Evolutionary conservation across 2,113 vertebrate genomes (phyloP).

Genomic region (Catharus fuscescens): DNA sequence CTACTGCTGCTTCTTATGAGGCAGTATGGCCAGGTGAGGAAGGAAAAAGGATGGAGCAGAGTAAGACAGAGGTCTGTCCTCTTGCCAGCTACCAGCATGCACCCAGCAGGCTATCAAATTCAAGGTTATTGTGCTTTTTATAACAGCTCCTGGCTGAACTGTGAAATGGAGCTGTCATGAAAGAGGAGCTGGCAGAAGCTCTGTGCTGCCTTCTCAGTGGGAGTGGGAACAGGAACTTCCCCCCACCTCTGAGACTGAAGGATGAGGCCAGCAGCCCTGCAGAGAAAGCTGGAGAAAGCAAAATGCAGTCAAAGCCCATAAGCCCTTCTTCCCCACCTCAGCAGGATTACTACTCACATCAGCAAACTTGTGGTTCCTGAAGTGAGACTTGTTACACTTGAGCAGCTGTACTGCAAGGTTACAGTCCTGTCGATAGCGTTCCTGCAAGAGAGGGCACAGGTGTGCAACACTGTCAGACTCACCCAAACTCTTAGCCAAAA

Average conservation of each 20-base stretch:
- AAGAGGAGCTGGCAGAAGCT: slow-evolving; percentile 38
- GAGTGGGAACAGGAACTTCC: background rate
- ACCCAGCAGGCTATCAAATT: slow-evolving; percentile 45
- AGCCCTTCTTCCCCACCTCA: background rate
- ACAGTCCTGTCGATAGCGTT: slow-evolving; percentile 95
- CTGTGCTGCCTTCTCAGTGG: background rate
- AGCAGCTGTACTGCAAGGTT: slow-evolving; percentile 97
- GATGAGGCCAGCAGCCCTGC: background rate
- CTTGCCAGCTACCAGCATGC: slow-evolving; percentile 7
- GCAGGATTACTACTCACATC: slow-evolving; percentile 85
- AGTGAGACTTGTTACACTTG: slow-evolving; percentile 99
- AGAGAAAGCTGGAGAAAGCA: background rate
- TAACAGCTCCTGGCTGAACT: slow-evolving; percentile 21
- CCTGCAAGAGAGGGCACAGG: slow-evolving; percentile 75
- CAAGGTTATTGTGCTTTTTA: slow-evolving; percentile 66
- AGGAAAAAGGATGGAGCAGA: background rate
- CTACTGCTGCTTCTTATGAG: background rate
- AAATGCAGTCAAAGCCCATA: background rate
- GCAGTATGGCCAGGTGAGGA: background rate
- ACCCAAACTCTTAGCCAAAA: background rate
- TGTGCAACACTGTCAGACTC: background rate
- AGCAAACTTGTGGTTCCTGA: slow-evolving; percentile 97
- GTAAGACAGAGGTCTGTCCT: slow-evolving; percentile 8
- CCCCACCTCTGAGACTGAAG: background rate
- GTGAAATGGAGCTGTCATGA: slow-evolving; percentile 50